Percentiles rank a stretch among this genome's conserved stretches.
These are phyloP conservation scores for Nephila pilipes DNA, from an alignment of 1,140 invertebrate genomes.

Conservation along the genomic window DNA sequence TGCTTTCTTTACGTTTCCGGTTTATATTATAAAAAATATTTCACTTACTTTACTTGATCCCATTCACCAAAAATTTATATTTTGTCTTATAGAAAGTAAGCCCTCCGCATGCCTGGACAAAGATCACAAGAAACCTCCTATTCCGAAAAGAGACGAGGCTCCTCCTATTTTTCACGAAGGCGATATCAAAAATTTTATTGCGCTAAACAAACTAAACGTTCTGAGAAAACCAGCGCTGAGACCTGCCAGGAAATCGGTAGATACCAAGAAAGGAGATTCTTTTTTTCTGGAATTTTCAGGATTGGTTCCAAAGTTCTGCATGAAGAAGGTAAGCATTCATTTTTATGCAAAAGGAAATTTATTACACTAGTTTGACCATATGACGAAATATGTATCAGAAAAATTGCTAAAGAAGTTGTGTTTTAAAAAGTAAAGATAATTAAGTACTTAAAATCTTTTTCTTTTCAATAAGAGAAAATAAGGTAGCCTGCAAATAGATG, in stretches of 20 bases:
- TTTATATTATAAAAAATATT: no score
- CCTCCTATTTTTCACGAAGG: constrained; percentile 43
- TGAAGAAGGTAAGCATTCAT: constrained; percentile 48
- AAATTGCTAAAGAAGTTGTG: no score
- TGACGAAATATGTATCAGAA: no score
- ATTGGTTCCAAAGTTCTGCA: constrained; percentile 61
- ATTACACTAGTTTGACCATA: no score
- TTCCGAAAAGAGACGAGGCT: constrained; percentile 33
- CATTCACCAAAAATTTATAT: no score
- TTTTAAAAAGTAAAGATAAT: no score
- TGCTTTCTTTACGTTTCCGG: no score
- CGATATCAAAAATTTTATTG: constrained; percentile 38
- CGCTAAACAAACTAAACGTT: constrained; percentile 45
- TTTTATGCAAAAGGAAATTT: no score
- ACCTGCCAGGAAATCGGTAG: constrained; percentile 24
- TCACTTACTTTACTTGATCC: no score
- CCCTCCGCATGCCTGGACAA: constrained; percentile 17
- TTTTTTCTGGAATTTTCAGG: constrained; percentile 70
- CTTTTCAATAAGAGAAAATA: no score
- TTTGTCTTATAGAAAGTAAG: neutral
- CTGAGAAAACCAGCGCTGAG: neutral
- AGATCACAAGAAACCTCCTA: constrained; percentile 55
- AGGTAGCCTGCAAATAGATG: no score
- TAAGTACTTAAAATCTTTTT: no score
- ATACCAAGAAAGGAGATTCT: constrained; percentile 57